Base-by-base conservation (phyloP, 2,113 vertebrate species). In the Phyllopteryx taeniolatus region DNA sequence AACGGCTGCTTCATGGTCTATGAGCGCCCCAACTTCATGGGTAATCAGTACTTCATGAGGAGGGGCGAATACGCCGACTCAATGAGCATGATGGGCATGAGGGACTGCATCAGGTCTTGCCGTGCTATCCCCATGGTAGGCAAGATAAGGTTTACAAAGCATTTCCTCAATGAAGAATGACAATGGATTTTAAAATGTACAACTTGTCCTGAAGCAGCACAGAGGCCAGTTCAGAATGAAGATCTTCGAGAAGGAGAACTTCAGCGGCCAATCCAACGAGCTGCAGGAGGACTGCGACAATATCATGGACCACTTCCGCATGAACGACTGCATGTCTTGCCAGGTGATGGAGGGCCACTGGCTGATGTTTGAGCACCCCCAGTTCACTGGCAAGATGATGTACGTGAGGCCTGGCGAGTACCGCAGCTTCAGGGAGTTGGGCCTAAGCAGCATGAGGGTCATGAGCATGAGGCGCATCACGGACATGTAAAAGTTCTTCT, bases 331-430 rank as follows among this genome's bases (percentile, higher is more conserved):
- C 44, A 47, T 66, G 64, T 66, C 64, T 22, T 66, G 88, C 77
- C 10, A 91, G 12, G 90, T 94, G 79, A 91, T 92, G 88, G 92
- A 93, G 0, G 93, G 92, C 65, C 92, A 93, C 86, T 93, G 93
- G 93, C 87, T 91, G 79, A 85, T 94, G 87, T 92, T 89, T 60
- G 93, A 94, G 83, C 90, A 91, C 82, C 85, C 93, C 73, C 70
- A 92, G 66, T 92, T 73, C 87, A 88, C 87, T 77, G 91, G 91
- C 72, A 91, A 71, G 83, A 83, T 86, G 89, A 85, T 89, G 61
- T 92, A 91, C 86, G 3, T 92, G 76, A 91, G 77, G 79, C 90
- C 91, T 4, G 90, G 90, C 46, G 91, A 92, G 85, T 85, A 92
- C 87, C 85, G 85, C 74, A 90, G 70, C 85, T 88, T 90, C 83